Evolutionary conservation across 2,113 vertebrate species (phyloP).

Genomic region (Hoplias malabaricus): DNA sequence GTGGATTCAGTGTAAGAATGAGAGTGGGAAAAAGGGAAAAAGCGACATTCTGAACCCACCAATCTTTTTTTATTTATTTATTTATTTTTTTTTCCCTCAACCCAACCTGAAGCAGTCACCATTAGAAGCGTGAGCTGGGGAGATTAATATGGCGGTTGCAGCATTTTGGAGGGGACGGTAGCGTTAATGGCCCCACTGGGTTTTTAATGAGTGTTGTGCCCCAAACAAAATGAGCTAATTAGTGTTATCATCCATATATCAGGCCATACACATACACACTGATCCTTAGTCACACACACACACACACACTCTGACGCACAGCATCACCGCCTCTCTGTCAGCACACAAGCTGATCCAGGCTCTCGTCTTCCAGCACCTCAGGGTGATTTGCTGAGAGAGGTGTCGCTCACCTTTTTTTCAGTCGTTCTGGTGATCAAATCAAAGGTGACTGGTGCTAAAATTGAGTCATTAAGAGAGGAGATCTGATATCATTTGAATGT

Average conservation of each 20-base stretch:
- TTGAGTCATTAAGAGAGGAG: slow-evolving; percentile 39
- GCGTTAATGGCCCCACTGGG: slow-evolving; percentile 81
- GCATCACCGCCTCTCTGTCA: slow-evolving; percentile 42
- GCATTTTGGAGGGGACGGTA: slow-evolving; percentile 77
- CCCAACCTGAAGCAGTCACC: slow-evolving; percentile 74
- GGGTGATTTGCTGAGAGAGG: slow-evolving; percentile 32
- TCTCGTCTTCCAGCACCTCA: slow-evolving; percentile 36
- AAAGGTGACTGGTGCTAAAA: slow-evolving; percentile 41
- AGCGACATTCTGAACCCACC: slow-evolving; percentile 58
- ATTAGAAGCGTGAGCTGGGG: slow-evolving; percentile 70
- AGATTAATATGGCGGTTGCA: slow-evolving; percentile 73
- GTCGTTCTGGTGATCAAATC: slow-evolving; percentile 17
- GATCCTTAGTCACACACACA: slow-evolving; percentile 56
- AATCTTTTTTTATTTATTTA: slow-evolving; percentile 69
- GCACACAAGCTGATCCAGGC: slow-evolving; percentile 37
- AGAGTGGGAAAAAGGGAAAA: slow-evolving; percentile 34
- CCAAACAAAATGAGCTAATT: slow-evolving; percentile 84
- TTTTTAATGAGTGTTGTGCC: slow-evolving; percentile 82
- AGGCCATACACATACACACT: slow-evolving; percentile 70
- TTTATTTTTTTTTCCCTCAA: slow-evolving; percentile 55
- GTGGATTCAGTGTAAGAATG: slow-evolving; percentile 41
- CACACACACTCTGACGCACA: slow-evolving; percentile 45
- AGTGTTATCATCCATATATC: slow-evolving; percentile 81
- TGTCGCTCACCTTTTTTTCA: slow-evolving; percentile 33
- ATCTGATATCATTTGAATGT: slow-evolving; percentile 28